Evolutionary conservation across 2,797 vertebrate genomes (phyloP), one percentile per base, ranked within the genome.

Genomic region (Amazona ochrocephala): DNA sequence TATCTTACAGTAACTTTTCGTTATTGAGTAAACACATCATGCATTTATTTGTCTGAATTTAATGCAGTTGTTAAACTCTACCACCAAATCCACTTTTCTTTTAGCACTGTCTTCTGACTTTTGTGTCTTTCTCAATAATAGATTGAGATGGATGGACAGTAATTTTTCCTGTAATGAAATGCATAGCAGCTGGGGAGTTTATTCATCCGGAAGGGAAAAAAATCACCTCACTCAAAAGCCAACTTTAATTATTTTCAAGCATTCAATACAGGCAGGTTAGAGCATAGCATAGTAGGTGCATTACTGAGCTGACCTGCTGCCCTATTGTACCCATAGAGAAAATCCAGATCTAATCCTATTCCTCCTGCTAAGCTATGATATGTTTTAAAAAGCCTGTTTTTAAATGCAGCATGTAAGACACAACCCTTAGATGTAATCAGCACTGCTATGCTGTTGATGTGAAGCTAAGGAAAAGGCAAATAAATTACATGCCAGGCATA

Each of bases 141-240:
- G 48, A 81, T 78, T 94, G 88, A 96, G 83, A 84, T 84, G 67
- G 91, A 96, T 92, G 62, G 62, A 37, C 61, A 95, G 84, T 71
- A 82, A 13, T 94, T 96, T 97, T 45, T 75, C 88, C 90, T 88
- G 50, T 77, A 87, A 95, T 71, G 71, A 95, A 92, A 91, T 95
- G 65, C 88, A 76, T 20, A 64, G 89, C 91, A 92, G 68, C 32
- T 90, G 76, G 74, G 51, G 66, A 68, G 54, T 94, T 82, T 82
- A 81, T 95, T 95, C 90, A 61, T 85, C 88, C 85, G 42, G 72
- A 84, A 91, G 23, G 72, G 45, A 89, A 77, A 87, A 93, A 90
- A 80, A 78, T 41, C 85, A 74, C 94, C 86, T 96, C 76, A n/a
- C 41, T 92, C 62, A 45, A 87, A 91, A 96, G 86, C 54, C 87